Evolutionary conservation across 2,888 invertebrate genomes (phyloP).

Genomic region (Chrysopilus asiliformis): DNA sequence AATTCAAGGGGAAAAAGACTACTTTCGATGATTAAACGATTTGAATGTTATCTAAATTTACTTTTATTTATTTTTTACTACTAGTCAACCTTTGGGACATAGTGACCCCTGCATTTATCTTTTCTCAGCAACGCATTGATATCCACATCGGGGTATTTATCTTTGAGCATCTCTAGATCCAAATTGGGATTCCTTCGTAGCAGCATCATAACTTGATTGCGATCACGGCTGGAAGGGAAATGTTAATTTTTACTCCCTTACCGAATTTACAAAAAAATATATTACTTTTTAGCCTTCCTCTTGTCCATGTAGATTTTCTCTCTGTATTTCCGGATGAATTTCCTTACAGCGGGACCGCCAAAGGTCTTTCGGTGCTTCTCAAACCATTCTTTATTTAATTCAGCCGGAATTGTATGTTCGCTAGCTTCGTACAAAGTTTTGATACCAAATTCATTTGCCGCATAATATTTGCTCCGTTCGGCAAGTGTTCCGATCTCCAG

Average conservation of each 20-base stretch:
- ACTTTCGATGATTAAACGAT: slow-evolving; percentile 21
- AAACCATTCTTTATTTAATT: slow-evolving; percentile 52
- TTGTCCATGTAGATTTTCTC: slow-evolving; percentile 50
- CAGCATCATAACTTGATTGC: slow-evolving; percentile 53
- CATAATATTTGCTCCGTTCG: slow-evolving; percentile 53
- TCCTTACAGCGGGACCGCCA: slow-evolving; percentile 46
- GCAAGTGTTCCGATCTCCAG: slow-evolving; percentile 82
- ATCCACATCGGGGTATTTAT: slow-evolving; percentile 63
- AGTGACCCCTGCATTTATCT: slow-evolving; percentile 43
- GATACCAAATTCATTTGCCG: slow-evolving; percentile 47
- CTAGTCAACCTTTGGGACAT: too few species aligned
- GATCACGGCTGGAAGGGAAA: slow-evolving; percentile 39
- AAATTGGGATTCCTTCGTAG: slow-evolving; percentile 64
- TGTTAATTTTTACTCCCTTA: slow-evolving; percentile 5
- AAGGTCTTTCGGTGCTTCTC: slow-evolving; percentile 37
- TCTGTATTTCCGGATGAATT: slow-evolving; percentile 46
- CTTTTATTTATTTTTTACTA: too few species aligned
- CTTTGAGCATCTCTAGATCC: slow-evolving; percentile 53
- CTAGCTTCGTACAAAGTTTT: slow-evolving; percentile 41
- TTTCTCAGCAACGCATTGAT: slow-evolving; percentile 48
- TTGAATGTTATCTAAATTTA: too few species aligned
- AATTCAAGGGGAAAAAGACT: slow-evolving; percentile 28
- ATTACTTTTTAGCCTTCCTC: slow-evolving; percentile 43
- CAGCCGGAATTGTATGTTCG: slow-evolving; percentile 53
- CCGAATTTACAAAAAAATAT: slow-evolving; percentile 7